A percentile compares a stretch with the other conserved stretches of the same genome.
Evolutionary conservation across 2,113 vertebrate genomes (phyloP).

Genomic region (Zapornia atra): DNA sequence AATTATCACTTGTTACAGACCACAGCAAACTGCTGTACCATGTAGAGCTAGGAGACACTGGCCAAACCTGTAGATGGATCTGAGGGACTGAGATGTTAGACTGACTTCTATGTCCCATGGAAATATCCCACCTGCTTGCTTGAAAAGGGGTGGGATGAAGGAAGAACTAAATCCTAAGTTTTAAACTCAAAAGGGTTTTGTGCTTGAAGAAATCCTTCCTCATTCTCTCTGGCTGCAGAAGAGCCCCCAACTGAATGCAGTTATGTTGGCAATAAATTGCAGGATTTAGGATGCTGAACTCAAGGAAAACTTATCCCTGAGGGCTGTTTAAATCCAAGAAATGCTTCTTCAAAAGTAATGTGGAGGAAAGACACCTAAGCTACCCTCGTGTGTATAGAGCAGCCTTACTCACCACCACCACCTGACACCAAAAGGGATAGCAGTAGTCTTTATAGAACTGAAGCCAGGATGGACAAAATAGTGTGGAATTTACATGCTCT

Average conservation of each 20-base stretch:
- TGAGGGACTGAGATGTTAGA: not conserved
- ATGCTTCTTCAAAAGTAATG: not conserved
- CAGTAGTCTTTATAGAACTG: not conserved
- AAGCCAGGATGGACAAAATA: not conserved
- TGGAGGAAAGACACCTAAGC: not conserved
- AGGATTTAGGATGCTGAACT: not conserved
- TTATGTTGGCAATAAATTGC: not conserved
- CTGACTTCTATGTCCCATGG: not conserved
- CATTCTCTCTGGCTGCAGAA: not conserved
- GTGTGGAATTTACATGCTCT: not conserved
- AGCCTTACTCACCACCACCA: not conserved
- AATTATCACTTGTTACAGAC: constrained; percentile 48
- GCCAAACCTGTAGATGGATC: not conserved
- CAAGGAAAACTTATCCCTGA: not conserved
- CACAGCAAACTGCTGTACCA: not conserved
- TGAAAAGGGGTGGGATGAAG: not conserved
- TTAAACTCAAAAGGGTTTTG: not conserved
- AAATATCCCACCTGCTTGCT: not conserved
- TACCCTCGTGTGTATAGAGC: not conserved
- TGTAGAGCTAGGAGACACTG: not conserved
- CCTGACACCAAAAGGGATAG: not conserved
- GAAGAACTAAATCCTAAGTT: not conserved
- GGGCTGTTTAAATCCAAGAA: not conserved
- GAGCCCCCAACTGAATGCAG: not conserved
- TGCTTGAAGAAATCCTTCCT: not conserved